phyloP scores from a whole-genome alignment of 2,113 vertebrate species.

The Puffinus mauretanicus region DNA sequence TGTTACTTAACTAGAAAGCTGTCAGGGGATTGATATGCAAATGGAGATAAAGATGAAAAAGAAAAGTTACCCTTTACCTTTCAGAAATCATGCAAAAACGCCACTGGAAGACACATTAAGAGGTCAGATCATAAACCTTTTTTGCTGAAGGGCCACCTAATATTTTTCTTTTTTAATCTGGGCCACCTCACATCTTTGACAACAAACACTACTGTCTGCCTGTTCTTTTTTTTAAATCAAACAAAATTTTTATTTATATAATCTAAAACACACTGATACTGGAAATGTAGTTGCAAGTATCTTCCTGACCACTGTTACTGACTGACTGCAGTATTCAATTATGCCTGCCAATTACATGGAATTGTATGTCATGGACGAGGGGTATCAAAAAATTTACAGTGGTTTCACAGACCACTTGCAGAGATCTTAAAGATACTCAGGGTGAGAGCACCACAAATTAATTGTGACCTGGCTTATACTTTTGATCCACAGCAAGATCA shows the following conservation, averaged over 20 bases:
- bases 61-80: background rate
- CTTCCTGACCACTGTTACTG: background rate
- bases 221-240: background rate
- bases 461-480: no score
- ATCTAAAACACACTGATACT: background rate
- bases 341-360: background rate
- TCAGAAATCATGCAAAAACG: background rate
- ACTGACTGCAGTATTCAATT: background rate
- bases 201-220: background rate
- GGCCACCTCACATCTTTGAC: background rate
- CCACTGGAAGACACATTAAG: background rate
- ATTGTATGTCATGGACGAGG: background rate
- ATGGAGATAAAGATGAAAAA: background rate
- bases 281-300: background rate
- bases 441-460: background rate
- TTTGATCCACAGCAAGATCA: background rate
- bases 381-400: background rate
- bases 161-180: background rate
- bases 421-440: background rate
- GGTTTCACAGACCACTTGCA: background rate
- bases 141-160: background rate
- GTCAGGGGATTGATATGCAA: background rate
- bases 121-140: background rate
- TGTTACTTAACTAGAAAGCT: background rate
- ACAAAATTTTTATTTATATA: background rate